Evolutionary conservation across 2,888 invertebrate species (phyloP), one percentile per base, ranked within the genome.

Genomic region (Saturnia pavonia): DNA sequence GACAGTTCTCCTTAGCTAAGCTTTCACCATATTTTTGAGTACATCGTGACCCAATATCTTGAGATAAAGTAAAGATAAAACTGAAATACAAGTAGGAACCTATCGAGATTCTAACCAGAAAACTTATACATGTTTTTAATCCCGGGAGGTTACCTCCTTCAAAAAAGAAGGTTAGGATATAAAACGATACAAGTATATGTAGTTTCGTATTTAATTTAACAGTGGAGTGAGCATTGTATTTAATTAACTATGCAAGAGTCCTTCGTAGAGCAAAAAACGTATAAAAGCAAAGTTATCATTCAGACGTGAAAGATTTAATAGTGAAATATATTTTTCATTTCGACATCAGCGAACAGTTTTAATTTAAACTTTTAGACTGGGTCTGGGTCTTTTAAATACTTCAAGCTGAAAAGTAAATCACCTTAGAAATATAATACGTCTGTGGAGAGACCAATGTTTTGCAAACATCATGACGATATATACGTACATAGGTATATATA

Each of bases 271-370:
- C 25, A 60, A 25, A 25, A 67, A 67, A 27, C 43, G 45, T 9
- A 19, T 42, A 40, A 40, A 42, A 43, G 42, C 3, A 42, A 22
- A 22, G 40, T 11, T 43, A 42, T 42, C 43, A 16, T 9, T n/a
- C 42, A 66, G 42, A 66, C 66, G 22, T 40, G 66, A 66, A 40
- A 42, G 66, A 66, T 12, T 11, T 66, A 42, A 42, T 42, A 11
- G 66, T 22, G 19, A 65, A 48, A 34, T 51, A 70, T 51, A 63
- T 16, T 63, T 54, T 14, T 72, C 43, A 0, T 60, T 40, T 19
- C 8, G 14, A 27, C 25, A 6, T 25, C 25, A 25, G 14, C 25
- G 12, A 60, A 27, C 12, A 60, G 14, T 60, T 60, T 27, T 60
- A 60, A 60, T 60, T 60, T 11, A 60, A 60, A 60, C 3, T 60